Percentiles rank a stretch among this genome's conserved stretches.
These are phyloP conservation scores for Syngnathus rostellatus DNA, from an alignment of 2,797 vertebrate genomes.

Conservation along the genomic window DNA sequence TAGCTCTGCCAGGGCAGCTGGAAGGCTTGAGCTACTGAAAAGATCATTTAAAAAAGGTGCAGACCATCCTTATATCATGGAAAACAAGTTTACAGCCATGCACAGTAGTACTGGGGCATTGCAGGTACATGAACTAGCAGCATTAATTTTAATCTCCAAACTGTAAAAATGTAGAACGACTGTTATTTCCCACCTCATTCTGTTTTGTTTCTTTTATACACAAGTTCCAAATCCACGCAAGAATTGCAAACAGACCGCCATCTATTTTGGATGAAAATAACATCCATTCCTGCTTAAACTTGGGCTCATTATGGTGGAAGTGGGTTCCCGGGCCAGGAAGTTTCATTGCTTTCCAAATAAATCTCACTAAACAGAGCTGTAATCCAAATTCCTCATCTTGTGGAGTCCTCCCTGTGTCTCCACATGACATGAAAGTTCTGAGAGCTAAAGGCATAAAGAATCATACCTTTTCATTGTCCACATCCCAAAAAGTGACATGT, in stretches of 20 bases:
- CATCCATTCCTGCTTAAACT: slow-evolving; percentile 64
- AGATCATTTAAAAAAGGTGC: not conserved
- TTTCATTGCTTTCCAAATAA: slow-evolving; percentile 75
- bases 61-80: slow-evolving; percentile 9
- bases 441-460: slow-evolving; percentile 18
- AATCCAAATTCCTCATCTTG: slow-evolving; percentile 62
- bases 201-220: not conserved
- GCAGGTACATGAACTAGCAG: not conserved
- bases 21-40: slow-evolving; percentile 14
- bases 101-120: not conserved
- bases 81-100: not conserved
- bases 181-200: not conserved
- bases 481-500: slow-evolving; percentile 9
- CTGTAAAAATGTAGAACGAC: slow-evolving; percentile 5
- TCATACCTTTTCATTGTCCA: slow-evolving; percentile 13
- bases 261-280: slow-evolving; percentile 68
- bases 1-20: slow-evolving; percentile 41
- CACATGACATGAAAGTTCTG: slow-evolving; percentile 25
- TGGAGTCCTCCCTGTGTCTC: slow-evolving; percentile 43
- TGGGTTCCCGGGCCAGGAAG: slow-evolving; percentile 65
- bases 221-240: slow-evolving; percentile 35
- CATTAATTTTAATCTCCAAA: slow-evolving; percentile 6
- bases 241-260: slow-evolving; percentile 54
- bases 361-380: slow-evolving; percentile 62
- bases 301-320: slow-evolving; percentile 71